Conservation (phyloP, 2,888 invertebrate genomes). For the Drosophila mercatorum region DNA sequence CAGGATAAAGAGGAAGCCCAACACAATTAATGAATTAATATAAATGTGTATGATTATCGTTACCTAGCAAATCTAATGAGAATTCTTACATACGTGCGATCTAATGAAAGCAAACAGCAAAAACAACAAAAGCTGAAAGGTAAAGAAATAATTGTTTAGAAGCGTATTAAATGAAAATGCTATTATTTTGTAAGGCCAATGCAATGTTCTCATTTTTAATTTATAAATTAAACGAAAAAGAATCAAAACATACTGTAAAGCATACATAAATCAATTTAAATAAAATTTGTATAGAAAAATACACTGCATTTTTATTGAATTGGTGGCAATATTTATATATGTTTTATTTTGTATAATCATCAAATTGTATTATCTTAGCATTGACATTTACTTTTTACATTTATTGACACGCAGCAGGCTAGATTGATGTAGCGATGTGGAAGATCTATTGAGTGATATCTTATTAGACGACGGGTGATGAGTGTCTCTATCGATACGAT, state of each 20-base stretch:
- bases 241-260: slow-evolving; percentile 71
- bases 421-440: no score
- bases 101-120: slow-evolving; percentile 13
- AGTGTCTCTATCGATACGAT: no score
- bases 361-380: no score
- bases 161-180: slow-evolving; percentile 67
- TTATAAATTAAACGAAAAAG: slow-evolving; percentile 73
- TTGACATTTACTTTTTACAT: no score
- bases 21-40: slow-evolving; percentile 31
- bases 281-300: slow-evolving; percentile 70
- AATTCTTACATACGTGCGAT: slow-evolving; percentile 31
- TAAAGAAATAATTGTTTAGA: slow-evolving; percentile 39
- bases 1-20: slow-evolving; percentile 19
- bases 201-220: slow-evolving; percentile 83
- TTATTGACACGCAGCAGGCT: no score
- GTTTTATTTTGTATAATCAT: no score
- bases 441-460: no score
- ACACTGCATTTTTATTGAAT: neutral
- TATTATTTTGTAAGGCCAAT: slow-evolving; percentile 80
- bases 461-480: no score
- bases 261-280: slow-evolving; percentile 71
- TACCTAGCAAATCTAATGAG: slow-evolving; percentile 60
- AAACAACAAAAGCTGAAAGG: slow-evolving; percentile 1
- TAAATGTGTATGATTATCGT: slow-evolving; percentile 35
- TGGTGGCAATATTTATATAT: neutral